Evolutionary conservation across 2,888 invertebrate species (phyloP), one percentile per base, ranked within the genome.

Genomic region (Ornithoptera priamus): DNA sequence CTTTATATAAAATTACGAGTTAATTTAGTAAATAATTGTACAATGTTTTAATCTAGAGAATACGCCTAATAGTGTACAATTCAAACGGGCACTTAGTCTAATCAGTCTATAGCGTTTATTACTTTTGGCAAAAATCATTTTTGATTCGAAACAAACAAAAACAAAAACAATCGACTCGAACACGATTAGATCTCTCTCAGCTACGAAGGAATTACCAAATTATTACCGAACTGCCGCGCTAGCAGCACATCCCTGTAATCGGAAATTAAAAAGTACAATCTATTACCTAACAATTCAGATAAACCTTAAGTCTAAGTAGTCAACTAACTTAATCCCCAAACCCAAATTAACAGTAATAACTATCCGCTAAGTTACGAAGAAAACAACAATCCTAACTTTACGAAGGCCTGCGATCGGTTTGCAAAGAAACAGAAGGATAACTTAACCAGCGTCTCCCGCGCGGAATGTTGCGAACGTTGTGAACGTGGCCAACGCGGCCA

Each of bases 21-120:
- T 81, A 88, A 87, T 87, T 90, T 89, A 88, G 87, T 91, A 90
- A 88, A 92, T 90, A 91, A 89, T 83, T 90, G 86, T 85, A 85
- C 85, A 84, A 83, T 89, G 22, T 85, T 66, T 89, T 89, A 88
- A 86, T 87, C 87, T 90, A 89, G 83, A 87, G 81, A 89, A 89
- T 92, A 92, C 81, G 92, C 92, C 92, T 92, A 92, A 92, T 89
- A 92, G 92, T 92, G 89, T 92, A 91, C 90, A 89, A 87, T 85
- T 84, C 82, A 86, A 89, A 89, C 85, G 90, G 88, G 86, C 84
- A 81, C 92, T 92, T 92, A 92, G 84, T 89, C 92, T 92, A 92
- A 88, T 92, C 92, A 92, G 92, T 92, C 92, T 92, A 92, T 92
- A 92, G 91, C 90, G 92, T 87, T 90, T 90, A 90, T 92, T 89